Conservation (phyloP, 2,888 invertebrate genomes). For the Thymelicus acteon region DNA sequence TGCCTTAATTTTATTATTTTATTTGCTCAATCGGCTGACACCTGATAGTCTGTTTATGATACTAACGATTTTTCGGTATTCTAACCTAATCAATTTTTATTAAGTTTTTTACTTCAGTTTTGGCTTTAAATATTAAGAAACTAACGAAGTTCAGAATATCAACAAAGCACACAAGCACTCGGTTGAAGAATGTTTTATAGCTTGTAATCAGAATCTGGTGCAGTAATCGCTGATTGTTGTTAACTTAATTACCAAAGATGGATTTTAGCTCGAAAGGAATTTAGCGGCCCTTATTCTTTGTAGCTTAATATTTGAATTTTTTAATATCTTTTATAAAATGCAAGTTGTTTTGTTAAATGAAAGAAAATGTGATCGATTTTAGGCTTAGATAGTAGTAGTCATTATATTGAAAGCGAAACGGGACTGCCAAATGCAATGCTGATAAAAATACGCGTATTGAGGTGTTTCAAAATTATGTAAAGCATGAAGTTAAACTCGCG, state of each 20-base stretch:
- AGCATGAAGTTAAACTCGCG: slow-evolving; percentile 41
- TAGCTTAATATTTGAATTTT: slow-evolving; percentile 78
- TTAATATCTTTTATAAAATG: slow-evolving; percentile 80
- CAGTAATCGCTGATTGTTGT: slow-evolving; percentile 72
- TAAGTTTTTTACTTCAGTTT: slow-evolving; percentile 23
- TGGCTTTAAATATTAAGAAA: slow-evolving; percentile 26
- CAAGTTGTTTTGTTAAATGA: slow-evolving; percentile 75
- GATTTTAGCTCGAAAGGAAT: slow-evolving; percentile 66
- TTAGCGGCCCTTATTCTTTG: slow-evolving; percentile 67
- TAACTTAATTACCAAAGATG: slow-evolving; percentile 82
- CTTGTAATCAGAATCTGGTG: slow-evolving; percentile 57
- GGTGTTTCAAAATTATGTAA: slow-evolving; percentile 53
- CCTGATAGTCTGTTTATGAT: slow-evolving; percentile 66
- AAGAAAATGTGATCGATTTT: slow-evolving; percentile 77
- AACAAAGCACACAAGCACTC: slow-evolving; percentile 3
- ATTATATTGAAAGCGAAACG: slow-evolving; percentile 45
- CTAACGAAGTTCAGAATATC: slow-evolving; percentile 7
- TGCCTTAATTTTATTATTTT: slow-evolving; percentile 76
- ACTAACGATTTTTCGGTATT: slow-evolving; percentile 17
- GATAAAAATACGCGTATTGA: slow-evolving; percentile 39
- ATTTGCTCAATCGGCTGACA: slow-evolving; percentile 72
- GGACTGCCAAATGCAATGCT: slow-evolving; percentile 50
- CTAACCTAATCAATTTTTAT: slow-evolving; percentile 34
- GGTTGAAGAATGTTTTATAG: slow-evolving; percentile 14
- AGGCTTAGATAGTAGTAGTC: slow-evolving; percentile 70